Evolutionary conservation across 1,140 invertebrate species (phyloP).

Genomic region (Drosophila rufa): DNA sequence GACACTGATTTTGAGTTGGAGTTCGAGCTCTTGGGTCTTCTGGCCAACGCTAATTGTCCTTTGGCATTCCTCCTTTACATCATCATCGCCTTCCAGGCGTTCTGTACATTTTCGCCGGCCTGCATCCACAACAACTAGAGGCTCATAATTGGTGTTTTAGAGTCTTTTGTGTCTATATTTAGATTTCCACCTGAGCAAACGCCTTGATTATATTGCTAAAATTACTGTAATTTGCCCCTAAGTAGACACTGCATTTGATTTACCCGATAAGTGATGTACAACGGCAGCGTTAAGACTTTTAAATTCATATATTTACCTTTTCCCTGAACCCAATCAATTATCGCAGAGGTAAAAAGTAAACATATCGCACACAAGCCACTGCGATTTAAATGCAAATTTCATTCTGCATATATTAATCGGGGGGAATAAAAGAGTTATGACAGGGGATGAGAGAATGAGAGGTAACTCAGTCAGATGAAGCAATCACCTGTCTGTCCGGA

Average conservation of each 20-base stretch:
- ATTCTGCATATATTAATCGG: slow-evolving; percentile 71
- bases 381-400: slow-evolving; percentile 76
- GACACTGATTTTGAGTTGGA: slow-evolving; percentile 33
- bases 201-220: slow-evolving; percentile 75
- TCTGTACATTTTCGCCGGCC: slow-evolving; percentile 52
- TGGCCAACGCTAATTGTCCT: slow-evolving; percentile 76
- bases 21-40: slow-evolving; percentile 33
- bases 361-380: slow-evolving; percentile 50
- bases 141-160: slow-evolving; percentile 79
- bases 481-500: slow-evolving; percentile 57
- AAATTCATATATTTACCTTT: slow-evolving; percentile 15
- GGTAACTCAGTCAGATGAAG: slow-evolving; percentile 46
- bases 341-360: slow-evolving; percentile 70
- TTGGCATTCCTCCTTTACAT: slow-evolving; percentile 77
- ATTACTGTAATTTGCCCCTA: slow-evolving; percentile 77
- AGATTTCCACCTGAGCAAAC: slow-evolving; percentile 63
- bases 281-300: slow-evolving; percentile 1
- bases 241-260: slow-evolving; percentile 60
- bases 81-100: slow-evolving; percentile 50
- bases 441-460: slow-evolving; percentile 3
- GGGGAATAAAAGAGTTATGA: slow-evolving; percentile 14
- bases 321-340: slow-evolving; percentile 38
- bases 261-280: slow-evolving; percentile 45
- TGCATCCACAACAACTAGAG: slow-evolving; percentile 53
- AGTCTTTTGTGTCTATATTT: slow-evolving; percentile 78